Evolutionary conservation across 2,888 invertebrate genomes (phyloP).

Genomic region (Eueremaeus valkanovi): DNA sequence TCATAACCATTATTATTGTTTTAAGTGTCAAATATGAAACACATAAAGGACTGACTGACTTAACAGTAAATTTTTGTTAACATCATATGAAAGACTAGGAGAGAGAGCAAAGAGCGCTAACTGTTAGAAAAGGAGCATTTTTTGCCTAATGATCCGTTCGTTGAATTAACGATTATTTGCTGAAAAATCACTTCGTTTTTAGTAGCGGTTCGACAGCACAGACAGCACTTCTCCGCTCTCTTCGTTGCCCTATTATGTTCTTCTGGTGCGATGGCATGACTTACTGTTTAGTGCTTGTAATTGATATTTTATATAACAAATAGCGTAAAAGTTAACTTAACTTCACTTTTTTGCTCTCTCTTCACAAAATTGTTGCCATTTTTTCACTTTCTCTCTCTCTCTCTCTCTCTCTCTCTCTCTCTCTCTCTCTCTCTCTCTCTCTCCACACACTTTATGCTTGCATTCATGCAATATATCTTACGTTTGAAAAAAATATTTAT

Average conservation of each 20-base stretch:
- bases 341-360: not conserved
- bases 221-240: not conserved
- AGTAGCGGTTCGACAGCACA: not conserved
- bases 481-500: slow-evolving; percentile 1
- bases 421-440: too few species aligned
- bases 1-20: slow-evolving; percentile 26
- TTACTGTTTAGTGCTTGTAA: slow-evolving; percentile 30
- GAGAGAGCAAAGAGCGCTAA: not conserved
- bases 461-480: slow-evolving; percentile 2
- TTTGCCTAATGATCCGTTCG: slow-evolving; percentile 27
- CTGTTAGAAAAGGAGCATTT: not conserved
- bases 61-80: slow-evolving; percentile 17
- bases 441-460: not conserved
- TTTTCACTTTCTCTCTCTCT: not conserved
- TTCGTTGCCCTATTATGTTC: slow-evolving; percentile 6
- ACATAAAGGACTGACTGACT: not conserved
- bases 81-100: not conserved
- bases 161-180: slow-evolving; percentile 35
- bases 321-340: slow-evolving; percentile 31
- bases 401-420: too few species aligned
- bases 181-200: slow-evolving; percentile 27
- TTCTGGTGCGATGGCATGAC: slow-evolving; percentile 19
- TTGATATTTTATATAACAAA: slow-evolving; percentile 36
- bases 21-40: slow-evolving; percentile 5
- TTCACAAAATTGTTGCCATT: slow-evolving; percentile 23